Evolutionary conservation across 2,797 vertebrate genomes (phyloP).

Genomic region (Pantherophis alleghaniensis): DNA sequence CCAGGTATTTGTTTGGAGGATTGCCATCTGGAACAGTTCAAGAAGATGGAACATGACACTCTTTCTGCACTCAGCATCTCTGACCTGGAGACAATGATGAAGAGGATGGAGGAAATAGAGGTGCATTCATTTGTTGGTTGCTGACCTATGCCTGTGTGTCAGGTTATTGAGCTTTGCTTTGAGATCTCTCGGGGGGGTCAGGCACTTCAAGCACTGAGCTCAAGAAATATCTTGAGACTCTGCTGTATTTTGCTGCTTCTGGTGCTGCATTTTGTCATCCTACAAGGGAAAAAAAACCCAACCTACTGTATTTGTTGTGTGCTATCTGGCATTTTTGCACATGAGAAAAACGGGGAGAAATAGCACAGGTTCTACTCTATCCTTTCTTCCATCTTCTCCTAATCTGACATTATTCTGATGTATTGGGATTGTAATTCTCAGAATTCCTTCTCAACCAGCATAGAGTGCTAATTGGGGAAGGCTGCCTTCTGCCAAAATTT

Average conservation of each 20-base stretch:
- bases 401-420: not conserved
- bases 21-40: constrained; percentile 61
- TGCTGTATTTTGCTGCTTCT: not conserved
- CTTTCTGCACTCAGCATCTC: constrained; percentile 60
- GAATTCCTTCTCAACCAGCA: not conserved
- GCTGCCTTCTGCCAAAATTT: not conserved
- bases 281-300: not conserved
- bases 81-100: constrained; percentile 85
- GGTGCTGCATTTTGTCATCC: not conserved
- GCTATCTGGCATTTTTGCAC: not conserved
- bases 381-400: not conserved
- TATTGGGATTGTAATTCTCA: not conserved
- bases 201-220: not conserved
- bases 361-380: not conserved
- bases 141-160: not conserved
- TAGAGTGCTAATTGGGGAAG: not conserved
- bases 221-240: not conserved
- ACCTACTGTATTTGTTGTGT: not conserved
- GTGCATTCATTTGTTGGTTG: constrained; percentile 66
- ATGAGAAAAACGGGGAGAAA: not conserved
- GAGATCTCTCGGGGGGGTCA: not conserved
- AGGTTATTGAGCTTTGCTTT: not conserved
- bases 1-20: constrained; percentile 72
- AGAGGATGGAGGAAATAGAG: constrained; percentile 96
- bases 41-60: constrained; percentile 53